Base-by-base conservation (phyloP, 2,888 invertebrate species). In the Gortyna flavago region DNA sequence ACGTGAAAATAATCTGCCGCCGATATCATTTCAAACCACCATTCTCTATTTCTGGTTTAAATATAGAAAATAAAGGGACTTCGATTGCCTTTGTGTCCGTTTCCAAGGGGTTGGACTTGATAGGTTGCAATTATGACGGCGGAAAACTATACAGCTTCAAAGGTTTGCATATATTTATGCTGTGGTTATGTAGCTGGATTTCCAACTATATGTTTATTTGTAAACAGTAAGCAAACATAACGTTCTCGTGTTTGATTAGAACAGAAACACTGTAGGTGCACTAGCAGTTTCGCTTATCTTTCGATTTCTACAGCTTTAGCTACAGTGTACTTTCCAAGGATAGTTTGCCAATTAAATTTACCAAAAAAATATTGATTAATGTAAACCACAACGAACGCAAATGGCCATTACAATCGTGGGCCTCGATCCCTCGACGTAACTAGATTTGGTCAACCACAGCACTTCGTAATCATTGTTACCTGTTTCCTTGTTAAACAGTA, bases 21-120 rank as follows among this genome's bases (percentile, higher is more conserved):
- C 91, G 90, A 92, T 93, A 92, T 93, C 91, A 92, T 94, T 94
- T 93, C 91, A 92, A 90, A 89, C 90, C 88, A 87, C 90, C 88
- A 90, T 91, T 92, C 90, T 90, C 91, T 89, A 93, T 92, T 88
- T 88, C 85, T 87, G 81, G 67, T 91, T 92, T 91, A 91, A 91
- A 92, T 91, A 89, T 88, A 89, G 85, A 87, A 90, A 91, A 91
- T 91, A 90, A 92, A 92, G 90, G 87, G 88, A 89, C 90, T 90
- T 89, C 91, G 90, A 88, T 92, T 92, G 88, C 85, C 89, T 91
- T 92, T 92, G 89, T 90, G 86, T 81, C 87, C 86, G 77, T 79
- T 79, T 82, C 81, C 80, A 83, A 80, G 61, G 72, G 84, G 88
- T 87, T 88, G 88, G 87, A 85, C 78, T 81, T 81, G 85, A 84